Conservation (phyloP, 1,140 invertebrate genomes). For the Micrasema longulum region DNA sequence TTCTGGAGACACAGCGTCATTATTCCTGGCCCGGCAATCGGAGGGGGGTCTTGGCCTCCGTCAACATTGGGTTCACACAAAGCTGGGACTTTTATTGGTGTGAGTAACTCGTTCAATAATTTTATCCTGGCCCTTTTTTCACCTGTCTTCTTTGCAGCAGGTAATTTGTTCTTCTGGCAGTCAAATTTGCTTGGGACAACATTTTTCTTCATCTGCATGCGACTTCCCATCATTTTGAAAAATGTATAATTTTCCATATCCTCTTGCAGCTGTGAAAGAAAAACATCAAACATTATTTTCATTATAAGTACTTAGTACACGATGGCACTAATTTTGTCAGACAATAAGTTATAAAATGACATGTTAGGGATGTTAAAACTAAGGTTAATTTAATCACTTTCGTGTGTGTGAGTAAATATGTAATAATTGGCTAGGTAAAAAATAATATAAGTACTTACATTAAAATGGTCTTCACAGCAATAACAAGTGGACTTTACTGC, state of each 20-base stretch:
- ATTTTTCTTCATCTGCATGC: neutral
- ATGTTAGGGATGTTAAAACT: neutral
- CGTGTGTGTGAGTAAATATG: too few species aligned
- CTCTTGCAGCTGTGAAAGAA: constrained; percentile 1
- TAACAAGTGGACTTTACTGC: neutral
- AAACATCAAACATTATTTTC: neutral
- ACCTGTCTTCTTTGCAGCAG: too few species aligned
- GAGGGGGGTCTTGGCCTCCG: too few species aligned
- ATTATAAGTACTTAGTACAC: neutral
- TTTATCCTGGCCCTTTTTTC: too few species aligned
- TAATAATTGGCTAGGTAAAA: neutral
- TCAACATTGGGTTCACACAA: too few species aligned
- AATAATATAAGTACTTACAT: neutral
- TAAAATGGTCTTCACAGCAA: constrained; percentile 6
- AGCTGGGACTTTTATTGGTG: too few species aligned
- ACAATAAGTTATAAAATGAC: neutral
- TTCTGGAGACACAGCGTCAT: too few species aligned
- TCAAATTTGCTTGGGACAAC: neutral
- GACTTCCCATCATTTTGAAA: neutral
- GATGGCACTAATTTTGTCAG: neutral
- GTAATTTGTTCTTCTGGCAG: neutral
- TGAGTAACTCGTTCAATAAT: too few species aligned
- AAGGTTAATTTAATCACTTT: too few species aligned
- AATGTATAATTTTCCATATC: neutral
- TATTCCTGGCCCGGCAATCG: too few species aligned